phyloP scores from a whole-genome alignment of 2,888 invertebrate species.

The Lordiphosa andalusiaca region DNA sequence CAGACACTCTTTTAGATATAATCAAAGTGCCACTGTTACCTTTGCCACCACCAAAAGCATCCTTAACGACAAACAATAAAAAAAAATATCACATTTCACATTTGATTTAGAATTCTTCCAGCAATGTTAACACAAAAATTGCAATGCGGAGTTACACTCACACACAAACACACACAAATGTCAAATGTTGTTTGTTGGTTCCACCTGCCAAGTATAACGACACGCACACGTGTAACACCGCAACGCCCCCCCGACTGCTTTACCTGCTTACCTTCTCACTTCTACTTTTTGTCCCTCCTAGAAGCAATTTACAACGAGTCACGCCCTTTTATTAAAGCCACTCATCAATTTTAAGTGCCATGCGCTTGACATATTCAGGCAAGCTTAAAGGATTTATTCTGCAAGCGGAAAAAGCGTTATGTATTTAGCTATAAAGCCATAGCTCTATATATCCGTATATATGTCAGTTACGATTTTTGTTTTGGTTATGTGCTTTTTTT shows the following conservation, averaged over 20 bases:
- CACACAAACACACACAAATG: neutral
- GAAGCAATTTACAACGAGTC: conserved; percentile 67
- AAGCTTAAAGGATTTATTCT: conserved; percentile 30
- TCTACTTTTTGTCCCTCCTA: conserved; percentile 9
- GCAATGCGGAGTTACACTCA: conserved; percentile 28
- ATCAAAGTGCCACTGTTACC: conserved; percentile 1
- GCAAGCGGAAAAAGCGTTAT: conserved; percentile 30
- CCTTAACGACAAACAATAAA: conserved; percentile 16
- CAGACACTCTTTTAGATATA: neutral
- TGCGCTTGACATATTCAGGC: conserved; percentile 59
- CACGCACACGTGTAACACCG: conserved; percentile 9
- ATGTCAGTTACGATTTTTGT: conserved; percentile 43
- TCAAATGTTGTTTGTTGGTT: conserved; percentile 1
- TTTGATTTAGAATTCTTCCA: conserved; percentile 21
- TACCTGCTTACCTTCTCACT: neutral
- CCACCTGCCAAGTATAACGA: conserved; percentile 10
- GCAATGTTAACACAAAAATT: conserved; percentile 22
- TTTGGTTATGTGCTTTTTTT: neutral
- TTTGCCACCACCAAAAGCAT: conserved; percentile 9
- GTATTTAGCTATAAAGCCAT: conserved; percentile 36
- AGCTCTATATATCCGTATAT: conserved; percentile 25
- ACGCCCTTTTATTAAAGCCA: conserved; percentile 74
- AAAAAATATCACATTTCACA: conserved; percentile 49
- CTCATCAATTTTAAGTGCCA: conserved; percentile 70
- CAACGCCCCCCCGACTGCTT: neutral